Evolutionary conservation across 2,113 vertebrate genomes (phyloP).

Genomic region (Engystomops pustulosus): DNA sequence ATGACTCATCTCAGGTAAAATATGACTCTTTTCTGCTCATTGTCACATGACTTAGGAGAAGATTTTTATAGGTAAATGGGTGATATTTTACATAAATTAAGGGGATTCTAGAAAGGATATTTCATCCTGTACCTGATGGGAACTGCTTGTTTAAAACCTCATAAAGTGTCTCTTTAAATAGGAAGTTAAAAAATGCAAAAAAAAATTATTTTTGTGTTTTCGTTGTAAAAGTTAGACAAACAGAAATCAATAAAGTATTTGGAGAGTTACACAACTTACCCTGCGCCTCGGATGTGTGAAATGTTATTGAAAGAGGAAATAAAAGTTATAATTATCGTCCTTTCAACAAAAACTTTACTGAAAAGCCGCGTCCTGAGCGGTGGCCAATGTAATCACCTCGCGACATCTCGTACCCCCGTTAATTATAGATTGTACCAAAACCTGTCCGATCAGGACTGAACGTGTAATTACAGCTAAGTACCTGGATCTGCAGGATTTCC

Average conservation of each 20-base stretch:
- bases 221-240: too few relatives aligned
- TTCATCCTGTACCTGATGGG: too few relatives aligned
- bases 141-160: too few relatives aligned
- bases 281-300: not conserved
- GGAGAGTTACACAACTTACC: not conserved
- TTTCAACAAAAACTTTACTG: slow-evolving; percentile 11
- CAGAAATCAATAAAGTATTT: not conserved
- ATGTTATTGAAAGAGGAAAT: not conserved
- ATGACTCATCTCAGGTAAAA: too few relatives aligned
- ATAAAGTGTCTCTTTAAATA: too few relatives aligned
- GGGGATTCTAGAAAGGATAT: too few relatives aligned
- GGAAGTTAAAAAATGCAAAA: too few relatives aligned
- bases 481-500: slow-evolving; percentile 40
- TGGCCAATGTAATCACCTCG: not conserved
- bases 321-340: slow-evolving; percentile 8
- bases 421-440: slow-evolving; percentile 55
- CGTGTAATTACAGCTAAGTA: slow-evolving; percentile 55
- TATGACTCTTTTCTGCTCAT: too few relatives aligned
- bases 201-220: too few relatives aligned
- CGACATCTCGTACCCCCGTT: not conserved
- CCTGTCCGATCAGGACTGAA: slow-evolving; percentile 43
- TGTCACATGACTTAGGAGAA: too few relatives aligned
- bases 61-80: too few relatives aligned
- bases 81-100: too few relatives aligned
- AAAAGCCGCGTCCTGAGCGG: slow-evolving; percentile 14